phyloP scores from a whole-genome alignment of 2,888 invertebrate genomes.

The Bugula neritina region DNA sequence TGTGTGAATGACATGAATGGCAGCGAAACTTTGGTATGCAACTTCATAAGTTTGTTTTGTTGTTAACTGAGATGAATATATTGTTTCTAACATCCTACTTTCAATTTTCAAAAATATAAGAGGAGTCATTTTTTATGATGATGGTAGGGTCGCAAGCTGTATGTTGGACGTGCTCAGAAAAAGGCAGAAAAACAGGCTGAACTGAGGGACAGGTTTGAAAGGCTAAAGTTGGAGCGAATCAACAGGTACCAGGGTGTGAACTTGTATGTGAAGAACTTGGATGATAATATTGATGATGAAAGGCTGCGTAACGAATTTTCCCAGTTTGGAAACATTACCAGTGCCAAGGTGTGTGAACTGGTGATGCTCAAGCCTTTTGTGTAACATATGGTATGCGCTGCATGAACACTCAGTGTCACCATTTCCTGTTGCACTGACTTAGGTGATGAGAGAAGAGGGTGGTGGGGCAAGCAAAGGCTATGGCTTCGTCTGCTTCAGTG shows the following conservation, averaged over 20 bases:
- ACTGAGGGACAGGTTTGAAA: constrained; percentile 90
- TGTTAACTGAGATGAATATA: neutral
- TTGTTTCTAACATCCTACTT: too few species aligned
- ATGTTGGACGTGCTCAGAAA: constrained; percentile 97
- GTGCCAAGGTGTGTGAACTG: constrained; percentile 82
- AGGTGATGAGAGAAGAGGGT: constrained; percentile 50
- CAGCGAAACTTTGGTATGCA: constrained; percentile 55
- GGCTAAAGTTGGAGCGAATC: constrained; percentile 83
- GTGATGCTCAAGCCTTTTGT: too few species aligned
- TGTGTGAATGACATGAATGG: constrained; percentile 79
- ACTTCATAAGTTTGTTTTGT: neutral
- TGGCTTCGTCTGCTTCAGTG: constrained; percentile 97
- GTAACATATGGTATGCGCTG: neutral
- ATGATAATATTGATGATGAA: constrained; percentile 96
- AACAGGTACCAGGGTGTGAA: constrained; percentile 84
- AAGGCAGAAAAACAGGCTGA: constrained; percentile 98
- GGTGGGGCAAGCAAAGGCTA: constrained; percentile 77
- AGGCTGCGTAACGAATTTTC: constrained; percentile 89
- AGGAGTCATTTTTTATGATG: neutral
- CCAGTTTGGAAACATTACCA: constrained; percentile 92
- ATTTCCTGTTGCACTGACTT: neutral
- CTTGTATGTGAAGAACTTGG: constrained; percentile 96
- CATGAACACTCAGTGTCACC: neutral
- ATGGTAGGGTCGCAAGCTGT: constrained; percentile 57
- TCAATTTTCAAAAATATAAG: too few species aligned